Conservation (phyloP, 2,797 vertebrate species). For the Coracias cyanogaster region DNA sequence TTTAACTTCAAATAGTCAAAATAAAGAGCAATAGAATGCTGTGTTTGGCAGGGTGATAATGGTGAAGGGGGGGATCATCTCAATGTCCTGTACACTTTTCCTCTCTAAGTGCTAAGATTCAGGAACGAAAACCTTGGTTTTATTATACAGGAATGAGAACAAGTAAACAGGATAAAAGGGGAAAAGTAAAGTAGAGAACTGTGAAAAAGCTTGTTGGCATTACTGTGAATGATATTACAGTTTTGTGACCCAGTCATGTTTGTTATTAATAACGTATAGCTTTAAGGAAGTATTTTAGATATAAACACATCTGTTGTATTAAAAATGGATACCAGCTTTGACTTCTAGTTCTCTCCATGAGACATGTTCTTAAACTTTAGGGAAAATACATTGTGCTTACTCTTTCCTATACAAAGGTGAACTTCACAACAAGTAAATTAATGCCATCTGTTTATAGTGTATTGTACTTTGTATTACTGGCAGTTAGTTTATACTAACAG, state of each 20-base stretch:
- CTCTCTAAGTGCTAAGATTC: background rate
- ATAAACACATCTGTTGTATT: conserved; percentile 21
- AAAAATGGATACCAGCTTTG: background rate
- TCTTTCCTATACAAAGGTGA: background rate
- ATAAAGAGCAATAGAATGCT: background rate
- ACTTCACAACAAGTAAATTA: conserved; percentile 12
- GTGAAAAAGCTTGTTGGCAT: background rate
- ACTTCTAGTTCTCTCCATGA: background rate
- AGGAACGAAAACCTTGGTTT: background rate
- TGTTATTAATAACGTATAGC: background rate
- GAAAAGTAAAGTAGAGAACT: background rate
- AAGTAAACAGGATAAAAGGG: background rate
- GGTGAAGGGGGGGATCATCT: background rate
- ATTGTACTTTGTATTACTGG: background rate
- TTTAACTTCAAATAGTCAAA: background rate
- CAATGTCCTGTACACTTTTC: background rate
- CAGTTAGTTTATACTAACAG: background rate
- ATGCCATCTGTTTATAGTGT: background rate
- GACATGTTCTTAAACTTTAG: background rate
- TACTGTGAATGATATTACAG: background rate
- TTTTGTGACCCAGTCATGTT: conserved; percentile 5
- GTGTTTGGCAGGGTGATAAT: background rate
- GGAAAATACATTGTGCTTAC: background rate
- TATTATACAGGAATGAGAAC: background rate
- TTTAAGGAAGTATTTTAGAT: conserved; percentile 16